Percentiles rank a stretch among this genome's conserved stretches.
phyloP scores from a whole-genome alignment of 2,888 invertebrate species.

The Caenorhabditis angaria region DNA sequence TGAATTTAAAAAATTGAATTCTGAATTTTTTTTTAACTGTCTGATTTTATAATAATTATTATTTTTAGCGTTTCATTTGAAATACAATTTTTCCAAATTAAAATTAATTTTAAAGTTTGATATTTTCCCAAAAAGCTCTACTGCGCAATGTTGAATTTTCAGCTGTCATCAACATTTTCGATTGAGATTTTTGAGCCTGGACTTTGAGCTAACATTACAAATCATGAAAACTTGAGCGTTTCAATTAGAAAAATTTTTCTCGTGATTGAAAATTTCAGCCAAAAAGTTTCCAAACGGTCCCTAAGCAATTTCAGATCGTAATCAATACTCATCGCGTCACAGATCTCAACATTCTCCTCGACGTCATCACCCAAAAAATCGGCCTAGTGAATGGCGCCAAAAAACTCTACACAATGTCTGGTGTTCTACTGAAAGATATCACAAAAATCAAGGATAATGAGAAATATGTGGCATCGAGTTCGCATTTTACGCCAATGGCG shows the following conservation, averaged over 20 bases:
- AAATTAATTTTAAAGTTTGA: too few relatives aligned
- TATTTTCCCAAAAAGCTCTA: too few relatives aligned
- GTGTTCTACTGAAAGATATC: conserved; percentile 40
- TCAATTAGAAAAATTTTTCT: too few relatives aligned
- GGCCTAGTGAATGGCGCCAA: conserved; percentile 56
- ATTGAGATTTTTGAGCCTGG: too few relatives aligned
- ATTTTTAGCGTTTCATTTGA: too few relatives aligned
- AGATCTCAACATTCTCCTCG: conserved; percentile 51
- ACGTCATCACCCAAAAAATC: conserved; percentile 49
- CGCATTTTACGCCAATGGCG: conserved; percentile 43
- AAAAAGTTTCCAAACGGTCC: not conserved
- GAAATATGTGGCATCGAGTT: conserved; percentile 53
- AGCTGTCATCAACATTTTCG: too few relatives aligned
- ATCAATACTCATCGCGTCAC: conserved; percentile 44
- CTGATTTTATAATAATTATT: too few relatives aligned
- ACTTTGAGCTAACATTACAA: too few relatives aligned
- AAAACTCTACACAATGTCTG: conserved; percentile 49
- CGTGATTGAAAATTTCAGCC: not conserved
- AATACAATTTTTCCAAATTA: too few relatives aligned
- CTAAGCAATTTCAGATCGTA: conserved; percentile 22
- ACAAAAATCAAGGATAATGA: conserved; percentile 37
- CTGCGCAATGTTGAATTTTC: too few relatives aligned
- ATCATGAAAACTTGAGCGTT: too few relatives aligned
- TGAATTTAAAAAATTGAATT: too few relatives aligned
- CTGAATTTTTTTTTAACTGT: not conserved